These are phyloP conservation scores for Pleuronectes platessa DNA, from an alignment of 2,113 vertebrate species.

Conservation along the genomic window DNA sequence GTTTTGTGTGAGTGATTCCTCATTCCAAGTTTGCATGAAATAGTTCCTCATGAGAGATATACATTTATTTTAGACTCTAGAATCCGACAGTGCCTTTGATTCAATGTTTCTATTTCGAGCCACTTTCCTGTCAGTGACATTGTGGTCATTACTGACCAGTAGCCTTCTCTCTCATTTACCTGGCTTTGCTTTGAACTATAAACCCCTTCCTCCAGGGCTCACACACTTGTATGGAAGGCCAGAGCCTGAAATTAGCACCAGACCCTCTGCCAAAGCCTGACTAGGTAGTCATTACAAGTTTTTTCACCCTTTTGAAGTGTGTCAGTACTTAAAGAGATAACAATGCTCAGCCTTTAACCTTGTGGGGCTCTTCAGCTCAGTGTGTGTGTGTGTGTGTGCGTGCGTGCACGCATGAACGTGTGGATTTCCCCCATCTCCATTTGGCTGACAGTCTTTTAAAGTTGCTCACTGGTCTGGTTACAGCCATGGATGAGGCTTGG, in stretches of 20 bases:
- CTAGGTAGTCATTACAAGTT: slow-evolving; percentile 70
- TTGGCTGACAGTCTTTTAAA: slow-evolving; percentile 69
- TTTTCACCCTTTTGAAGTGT: slow-evolving; percentile 72
- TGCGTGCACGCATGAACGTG: background rate
- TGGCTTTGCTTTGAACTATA: slow-evolving; percentile 65
- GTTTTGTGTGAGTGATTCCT: too few relatives aligned
- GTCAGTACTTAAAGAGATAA: slow-evolving; percentile 71
- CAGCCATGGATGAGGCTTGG: slow-evolving; percentile 60
- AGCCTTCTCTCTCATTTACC: slow-evolving; percentile 65
- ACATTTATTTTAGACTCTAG: slow-evolving; percentile 17
- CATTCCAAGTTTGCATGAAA: background rate
- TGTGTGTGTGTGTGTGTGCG: slow-evolving; percentile 35
- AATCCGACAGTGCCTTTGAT: slow-evolving; percentile 11
- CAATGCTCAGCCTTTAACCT: slow-evolving; percentile 66
- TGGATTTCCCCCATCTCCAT: slow-evolving; percentile 46
- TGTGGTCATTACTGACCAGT: slow-evolving; percentile 49
- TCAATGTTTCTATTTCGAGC: slow-evolving; percentile 14
- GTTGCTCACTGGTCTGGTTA: slow-evolving; percentile 73
- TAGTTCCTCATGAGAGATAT: slow-evolving; percentile 3
- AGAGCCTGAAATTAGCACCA: slow-evolving; percentile 68
- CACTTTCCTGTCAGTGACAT: slow-evolving; percentile 37
- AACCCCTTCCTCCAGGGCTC: slow-evolving; percentile 29
- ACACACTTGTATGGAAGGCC: slow-evolving; percentile 36
- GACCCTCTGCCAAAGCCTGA: slow-evolving; percentile 53
- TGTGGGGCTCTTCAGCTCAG: slow-evolving; percentile 33